phyloP scores from a whole-genome alignment of 2,113 vertebrate genomes.

The Channa maculata region DNA sequence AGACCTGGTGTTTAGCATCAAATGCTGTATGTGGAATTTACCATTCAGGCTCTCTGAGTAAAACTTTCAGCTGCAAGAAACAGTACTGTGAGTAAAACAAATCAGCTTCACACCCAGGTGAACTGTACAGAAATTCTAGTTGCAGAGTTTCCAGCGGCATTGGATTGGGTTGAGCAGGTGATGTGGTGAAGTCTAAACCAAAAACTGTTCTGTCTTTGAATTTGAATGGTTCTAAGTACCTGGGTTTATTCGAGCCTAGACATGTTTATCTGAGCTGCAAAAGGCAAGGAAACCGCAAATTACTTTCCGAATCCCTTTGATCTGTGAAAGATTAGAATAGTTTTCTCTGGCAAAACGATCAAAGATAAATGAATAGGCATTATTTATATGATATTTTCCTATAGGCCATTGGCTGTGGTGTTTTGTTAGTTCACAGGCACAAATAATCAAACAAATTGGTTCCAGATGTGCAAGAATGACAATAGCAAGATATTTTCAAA shows the following conservation, averaged over 20 bases:
- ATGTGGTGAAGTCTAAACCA: not conserved
- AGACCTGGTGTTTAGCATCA: no score
- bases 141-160: no score
- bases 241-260: constrained; percentile 14
- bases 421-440: not conserved
- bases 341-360: not conserved
- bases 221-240: not conserved
- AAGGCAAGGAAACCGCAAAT: not conserved
- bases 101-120: not conserved
- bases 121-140: not conserved
- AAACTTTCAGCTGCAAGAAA: not conserved
- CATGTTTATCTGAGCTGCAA: constrained; percentile 8
- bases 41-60: not conserved
- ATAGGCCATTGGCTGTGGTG: not conserved
- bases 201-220: not conserved
- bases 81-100: not conserved
- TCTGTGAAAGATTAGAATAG: constrained; percentile 25
- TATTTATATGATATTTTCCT: constrained; percentile 30
- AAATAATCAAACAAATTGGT: constrained; percentile 27
- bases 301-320: constrained; percentile 12
- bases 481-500: constrained; percentile 12
- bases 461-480: constrained; percentile 52
- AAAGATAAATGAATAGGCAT: constrained; percentile 8
- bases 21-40: no score
- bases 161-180: no score